Evolutionary conservation across 2,113 vertebrate species (phyloP).

Genomic region (Malurus melanocephalus): DNA sequence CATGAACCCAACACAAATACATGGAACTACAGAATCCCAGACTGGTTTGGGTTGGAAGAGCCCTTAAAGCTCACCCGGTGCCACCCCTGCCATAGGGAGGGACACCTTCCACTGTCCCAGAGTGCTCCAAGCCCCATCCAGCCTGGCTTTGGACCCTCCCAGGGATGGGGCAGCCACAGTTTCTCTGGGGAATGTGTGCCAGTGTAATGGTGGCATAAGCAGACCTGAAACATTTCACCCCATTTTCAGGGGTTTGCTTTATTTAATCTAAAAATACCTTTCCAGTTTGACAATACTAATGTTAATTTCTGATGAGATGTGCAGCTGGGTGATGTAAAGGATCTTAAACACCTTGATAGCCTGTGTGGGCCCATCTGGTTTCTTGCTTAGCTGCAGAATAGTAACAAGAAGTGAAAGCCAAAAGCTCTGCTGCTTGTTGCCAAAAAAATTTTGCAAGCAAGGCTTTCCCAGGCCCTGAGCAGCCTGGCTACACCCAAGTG

Average conservation of each 20-base stretch:
- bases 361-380: neutral
- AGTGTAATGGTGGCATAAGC: neutral
- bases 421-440: constrained; percentile 25
- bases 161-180: neutral
- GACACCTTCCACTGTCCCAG: neutral
- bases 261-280: neutral
- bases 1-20: neutral
- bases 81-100: neutral
- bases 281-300: rapidly evolving
- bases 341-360: neutral
- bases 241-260: neutral
- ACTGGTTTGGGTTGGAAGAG: neutral
- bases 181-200: neutral
- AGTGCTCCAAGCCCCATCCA: neutral
- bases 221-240: neutral
- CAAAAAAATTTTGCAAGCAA: constrained; percentile 53
- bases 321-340: neutral
- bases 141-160: rapidly evolving
- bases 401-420: constrained; percentile 52
- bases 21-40: neutral
- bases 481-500: constrained; percentile 60
- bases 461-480: constrained; percentile 62
- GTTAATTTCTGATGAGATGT: neutral
- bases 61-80: neutral
- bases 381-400: neutral